Evolutionary conservation across 37 sponge, comb jelly and placozoan species (phyloP).

Genomic region (Oscarella lobularis): DNA sequence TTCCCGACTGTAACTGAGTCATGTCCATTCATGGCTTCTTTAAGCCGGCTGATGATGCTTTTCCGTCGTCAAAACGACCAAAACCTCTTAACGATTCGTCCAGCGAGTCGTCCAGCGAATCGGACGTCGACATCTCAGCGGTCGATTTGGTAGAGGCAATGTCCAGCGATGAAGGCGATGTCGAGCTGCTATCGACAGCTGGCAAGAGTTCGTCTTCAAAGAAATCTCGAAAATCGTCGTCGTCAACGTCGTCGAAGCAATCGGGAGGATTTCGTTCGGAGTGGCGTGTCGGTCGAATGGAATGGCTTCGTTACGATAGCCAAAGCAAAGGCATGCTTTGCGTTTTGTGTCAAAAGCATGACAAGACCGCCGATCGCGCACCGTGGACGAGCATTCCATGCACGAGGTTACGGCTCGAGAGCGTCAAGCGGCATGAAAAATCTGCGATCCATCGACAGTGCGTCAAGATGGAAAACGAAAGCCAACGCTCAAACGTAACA

Average conservation of each 20-base stretch:
- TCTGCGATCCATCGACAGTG: slow-evolving; percentile 2
- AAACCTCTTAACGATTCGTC: too few species aligned
- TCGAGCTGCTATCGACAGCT: slow-evolving; percentile 1
- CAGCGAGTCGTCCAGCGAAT: slow-evolving; percentile 2
- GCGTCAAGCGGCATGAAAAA: slow-evolving; percentile 5
- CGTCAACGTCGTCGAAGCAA: slow-evolving; percentile 1
- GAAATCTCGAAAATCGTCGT: background rate
- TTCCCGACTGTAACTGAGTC: background rate
- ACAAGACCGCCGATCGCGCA: slow-evolving; percentile 4
- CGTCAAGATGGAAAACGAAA: background rate
- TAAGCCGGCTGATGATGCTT: background rate
- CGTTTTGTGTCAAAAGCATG: slow-evolving; percentile 3
- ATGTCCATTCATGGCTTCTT: background rate
- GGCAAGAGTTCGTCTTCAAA: slow-evolving; percentile 3
- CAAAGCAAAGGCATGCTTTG: slow-evolving; percentile 5
- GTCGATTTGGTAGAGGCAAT: background rate
- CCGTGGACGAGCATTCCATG: background rate
- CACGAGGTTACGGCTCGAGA: slow-evolving; percentile 2
- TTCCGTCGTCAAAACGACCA: background rate
- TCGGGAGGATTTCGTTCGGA: slow-evolving; percentile 1
- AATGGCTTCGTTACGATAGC: slow-evolving; percentile 2
- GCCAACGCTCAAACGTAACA: slow-evolving; percentile 2
- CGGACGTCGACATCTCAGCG: background rate
- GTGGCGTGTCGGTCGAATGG: slow-evolving; percentile 3
- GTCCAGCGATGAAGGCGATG: slow-evolving; percentile 1